phyloP scores from a whole-genome alignment of 2,888 invertebrate species.

The Pandemis heparana region DNA sequence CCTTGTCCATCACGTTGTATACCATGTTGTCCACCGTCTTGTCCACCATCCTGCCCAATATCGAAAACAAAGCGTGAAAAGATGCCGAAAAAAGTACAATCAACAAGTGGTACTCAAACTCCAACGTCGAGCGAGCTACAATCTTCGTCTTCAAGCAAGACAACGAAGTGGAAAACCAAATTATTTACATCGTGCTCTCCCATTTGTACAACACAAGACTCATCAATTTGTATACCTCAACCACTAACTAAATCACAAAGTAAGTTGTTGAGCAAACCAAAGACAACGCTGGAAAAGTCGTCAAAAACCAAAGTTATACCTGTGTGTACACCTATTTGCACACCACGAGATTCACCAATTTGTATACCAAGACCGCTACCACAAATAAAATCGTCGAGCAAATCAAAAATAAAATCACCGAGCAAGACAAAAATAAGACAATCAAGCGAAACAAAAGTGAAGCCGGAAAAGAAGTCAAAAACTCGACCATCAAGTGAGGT shows the following conservation, averaged over 20 bases:
- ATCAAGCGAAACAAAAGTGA: not conserved
- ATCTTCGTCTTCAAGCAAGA: not conserved
- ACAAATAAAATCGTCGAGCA: not conserved
- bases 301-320: not conserved
- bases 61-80: not conserved
- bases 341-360: not conserved
- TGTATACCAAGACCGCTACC: not conserved
- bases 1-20: not conserved
- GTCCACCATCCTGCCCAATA: constrained; percentile 1
- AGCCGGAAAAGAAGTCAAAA: not conserved
- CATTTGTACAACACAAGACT: too few species aligned
- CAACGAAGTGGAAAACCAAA: too few species aligned
- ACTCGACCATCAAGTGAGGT: not conserved
- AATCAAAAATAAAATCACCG: not conserved
- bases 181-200: too few species aligned
- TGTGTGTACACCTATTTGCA: not conserved
- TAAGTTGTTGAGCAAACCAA: too few species aligned
- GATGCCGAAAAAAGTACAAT: not conserved
- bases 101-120: not conserved
- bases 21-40: not conserved
- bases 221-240: too few species aligned
- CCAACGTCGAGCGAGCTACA: not conserved
- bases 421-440: not conserved
- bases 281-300: too few species aligned
- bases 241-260: too few species aligned